A percentile compares a stretch with the other conserved stretches of the same genome.
phyloP scores from a whole-genome alignment of 1,140 invertebrate species.

The Neuroterus valhalla region DNA sequence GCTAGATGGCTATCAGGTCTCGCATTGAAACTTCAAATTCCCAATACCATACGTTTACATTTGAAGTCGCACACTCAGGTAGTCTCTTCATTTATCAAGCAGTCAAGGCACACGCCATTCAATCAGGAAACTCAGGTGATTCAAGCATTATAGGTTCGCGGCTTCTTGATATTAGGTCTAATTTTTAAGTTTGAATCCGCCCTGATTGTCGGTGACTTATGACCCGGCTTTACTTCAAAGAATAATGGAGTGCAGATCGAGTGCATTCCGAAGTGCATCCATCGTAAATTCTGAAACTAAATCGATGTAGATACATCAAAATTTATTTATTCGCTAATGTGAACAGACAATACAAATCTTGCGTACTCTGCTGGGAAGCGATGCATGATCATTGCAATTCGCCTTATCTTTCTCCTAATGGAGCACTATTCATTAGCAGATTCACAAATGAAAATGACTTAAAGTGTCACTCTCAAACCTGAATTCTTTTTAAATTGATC shows the following conservation, averaged over 20 bases:
- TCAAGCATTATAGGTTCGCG: slow-evolving; percentile 56
- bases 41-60: background rate
- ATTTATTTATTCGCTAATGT: background rate
- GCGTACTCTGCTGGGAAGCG: too few species aligned
- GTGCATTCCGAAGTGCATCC: background rate
- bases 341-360: background rate
- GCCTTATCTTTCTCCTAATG: too few species aligned
- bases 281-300: background rate
- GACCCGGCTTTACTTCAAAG: slow-evolving; percentile 26
- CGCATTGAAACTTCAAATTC: too few species aligned
- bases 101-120: slow-evolving; percentile 33
- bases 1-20: too few species aligned
- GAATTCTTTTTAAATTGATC: too few species aligned
- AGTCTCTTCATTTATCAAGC: slow-evolving; percentile 39
- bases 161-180: slow-evolving; percentile 65
- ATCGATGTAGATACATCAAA: background rate
- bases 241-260: background rate
- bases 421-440: too few species aligned
- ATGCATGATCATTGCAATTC: too few species aligned
- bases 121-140: slow-evolving; percentile 50
- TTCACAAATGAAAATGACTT: too few species aligned
- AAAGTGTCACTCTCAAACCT: too few species aligned
- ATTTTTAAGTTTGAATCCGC: slow-evolving; percentile 66
- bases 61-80: background rate
- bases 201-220: slow-evolving; percentile 66